Evolutionary conservation across 1,140 invertebrate genomes (phyloP).

Genomic region (Saxidomus purpurata): DNA sequence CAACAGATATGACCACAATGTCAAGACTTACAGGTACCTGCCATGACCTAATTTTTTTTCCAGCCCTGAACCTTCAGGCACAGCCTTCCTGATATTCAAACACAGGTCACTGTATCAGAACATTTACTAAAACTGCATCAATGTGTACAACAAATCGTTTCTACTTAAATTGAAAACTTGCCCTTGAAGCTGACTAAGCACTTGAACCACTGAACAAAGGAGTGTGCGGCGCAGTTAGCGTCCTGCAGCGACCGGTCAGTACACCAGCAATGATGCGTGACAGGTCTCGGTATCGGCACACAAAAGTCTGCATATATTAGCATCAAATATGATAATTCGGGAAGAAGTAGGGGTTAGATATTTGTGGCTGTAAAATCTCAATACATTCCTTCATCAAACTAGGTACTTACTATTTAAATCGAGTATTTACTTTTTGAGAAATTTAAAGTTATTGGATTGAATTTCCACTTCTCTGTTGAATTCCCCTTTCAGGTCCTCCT

Average conservation of each 20-base stretch:
- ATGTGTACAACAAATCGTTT: background rate
- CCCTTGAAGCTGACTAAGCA: background rate
- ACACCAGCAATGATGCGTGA: conserved; percentile 46
- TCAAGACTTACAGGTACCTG: background rate
- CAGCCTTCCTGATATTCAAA: conserved; percentile 26
- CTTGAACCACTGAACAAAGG: conserved; percentile 23
- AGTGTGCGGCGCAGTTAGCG: conserved; percentile 24
- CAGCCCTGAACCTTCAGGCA: conserved; percentile 10
- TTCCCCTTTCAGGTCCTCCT: conserved; percentile 40
- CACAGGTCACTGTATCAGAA: conserved; percentile 24
- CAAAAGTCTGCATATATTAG: conserved; percentile 53
- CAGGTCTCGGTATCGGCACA: conserved; percentile 42
- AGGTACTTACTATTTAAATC: background rate
- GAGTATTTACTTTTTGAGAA: conserved; percentile 4
- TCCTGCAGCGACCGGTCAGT: conserved; percentile 48
- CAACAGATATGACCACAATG: no score
- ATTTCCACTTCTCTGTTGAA: conserved; percentile 42
- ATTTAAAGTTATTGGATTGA: conserved; percentile 44
- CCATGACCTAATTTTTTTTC: conserved; percentile 2
- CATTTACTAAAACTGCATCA: no score
- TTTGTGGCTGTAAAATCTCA: background rate
- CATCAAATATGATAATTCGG: conserved; percentile 40
- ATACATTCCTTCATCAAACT: background rate
- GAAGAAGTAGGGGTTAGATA: background rate
- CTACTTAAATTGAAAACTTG: background rate